These are phyloP conservation scores for Perizoma flavofasciatum DNA, from an alignment of 2,888 invertebrate genomes.

Conservation along the genomic window DNA sequence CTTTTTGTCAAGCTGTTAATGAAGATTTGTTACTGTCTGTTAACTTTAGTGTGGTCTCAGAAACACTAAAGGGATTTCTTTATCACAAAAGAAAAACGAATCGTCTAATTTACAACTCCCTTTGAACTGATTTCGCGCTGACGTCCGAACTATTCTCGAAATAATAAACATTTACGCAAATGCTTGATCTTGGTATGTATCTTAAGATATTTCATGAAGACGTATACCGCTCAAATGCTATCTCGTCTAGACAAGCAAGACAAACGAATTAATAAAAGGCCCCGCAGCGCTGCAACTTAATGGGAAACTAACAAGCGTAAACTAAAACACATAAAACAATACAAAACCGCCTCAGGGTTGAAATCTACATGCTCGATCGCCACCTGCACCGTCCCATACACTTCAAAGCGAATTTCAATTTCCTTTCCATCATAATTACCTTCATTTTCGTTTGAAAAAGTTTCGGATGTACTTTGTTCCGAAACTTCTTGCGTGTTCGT, in stretches of 20 bases:
- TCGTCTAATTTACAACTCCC: conserved; percentile 62
- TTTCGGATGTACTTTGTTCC: conserved; percentile 68
- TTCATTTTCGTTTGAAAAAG: conserved; percentile 53
- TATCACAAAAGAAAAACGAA: conserved; percentile 59
- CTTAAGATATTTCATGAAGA: conserved; percentile 58
- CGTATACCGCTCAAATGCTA: conserved; percentile 49
- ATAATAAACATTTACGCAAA: conserved; percentile 52
- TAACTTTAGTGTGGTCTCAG: conserved; percentile 63
- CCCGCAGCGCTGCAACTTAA: conserved; percentile 59
- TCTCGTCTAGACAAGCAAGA: conserved; percentile 51
- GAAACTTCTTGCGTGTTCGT: conserved; percentile 73
- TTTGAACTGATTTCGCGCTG: conserved; percentile 65
- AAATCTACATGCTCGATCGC: conserved; percentile 48
- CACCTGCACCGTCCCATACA: conserved; percentile 53
- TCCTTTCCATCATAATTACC: conserved; percentile 61
- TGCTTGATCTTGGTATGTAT: conserved; percentile 35
- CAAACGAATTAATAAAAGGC: conserved; percentile 63
- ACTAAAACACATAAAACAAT: conserved; percentile 69
- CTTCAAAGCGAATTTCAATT: conserved; percentile 70
- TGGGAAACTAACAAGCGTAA: conserved; percentile 71
- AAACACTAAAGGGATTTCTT: conserved; percentile 62
- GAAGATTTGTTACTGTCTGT: conserved; percentile 73
- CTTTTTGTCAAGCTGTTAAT: conserved; percentile 75
- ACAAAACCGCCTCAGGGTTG: conserved; percentile 47
- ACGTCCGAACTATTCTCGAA: conserved; percentile 55